phyloP scores from a whole-genome alignment of 2,113 vertebrate species.

The Cyprinus carpio region DNA sequence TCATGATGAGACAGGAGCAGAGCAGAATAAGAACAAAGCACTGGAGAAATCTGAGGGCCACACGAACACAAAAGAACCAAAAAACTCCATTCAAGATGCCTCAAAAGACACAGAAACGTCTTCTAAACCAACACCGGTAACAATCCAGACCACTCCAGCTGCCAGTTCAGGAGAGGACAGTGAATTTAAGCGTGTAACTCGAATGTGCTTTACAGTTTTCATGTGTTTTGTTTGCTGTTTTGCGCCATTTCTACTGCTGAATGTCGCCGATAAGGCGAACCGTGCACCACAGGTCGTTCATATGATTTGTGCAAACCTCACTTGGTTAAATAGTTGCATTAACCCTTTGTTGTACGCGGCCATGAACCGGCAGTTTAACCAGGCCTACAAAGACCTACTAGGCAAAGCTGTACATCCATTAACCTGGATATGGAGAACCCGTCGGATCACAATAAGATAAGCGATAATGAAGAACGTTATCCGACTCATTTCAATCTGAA shows the following conservation, averaged over 20 bases:
- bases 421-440: constrained; percentile 50
- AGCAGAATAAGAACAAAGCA: constrained; percentile 17
- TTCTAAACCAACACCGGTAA: constrained; percentile 14
- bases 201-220: constrained; percentile 86
- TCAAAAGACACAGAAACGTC: not conserved
- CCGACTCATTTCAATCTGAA: not conserved
- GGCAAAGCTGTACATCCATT: constrained; percentile 62
- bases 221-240: constrained; percentile 82
- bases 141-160: constrained; percentile 24
- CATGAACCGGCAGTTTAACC: constrained; percentile 86
- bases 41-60: not conserved
- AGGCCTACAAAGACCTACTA: constrained; percentile 77
- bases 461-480: not conserved
- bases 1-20: constrained; percentile 54
- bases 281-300: constrained; percentile 77
- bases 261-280: constrained; percentile 76
- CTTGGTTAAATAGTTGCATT: constrained; percentile 88
- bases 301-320: constrained; percentile 86
- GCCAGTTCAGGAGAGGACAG: constrained; percentile 68
- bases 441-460: not conserved
- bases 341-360: constrained; percentile 86
- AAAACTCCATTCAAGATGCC: not conserved
- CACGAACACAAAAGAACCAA: not conserved
- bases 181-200: constrained; percentile 82
- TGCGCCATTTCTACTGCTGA: constrained; percentile 82